Percentiles rank a stretch among this genome's conserved stretches.
These are phyloP conservation scores for Halictus rubicundus DNA, from an alignment of 1,140 invertebrate genomes.

Conservation along the genomic window DNA sequence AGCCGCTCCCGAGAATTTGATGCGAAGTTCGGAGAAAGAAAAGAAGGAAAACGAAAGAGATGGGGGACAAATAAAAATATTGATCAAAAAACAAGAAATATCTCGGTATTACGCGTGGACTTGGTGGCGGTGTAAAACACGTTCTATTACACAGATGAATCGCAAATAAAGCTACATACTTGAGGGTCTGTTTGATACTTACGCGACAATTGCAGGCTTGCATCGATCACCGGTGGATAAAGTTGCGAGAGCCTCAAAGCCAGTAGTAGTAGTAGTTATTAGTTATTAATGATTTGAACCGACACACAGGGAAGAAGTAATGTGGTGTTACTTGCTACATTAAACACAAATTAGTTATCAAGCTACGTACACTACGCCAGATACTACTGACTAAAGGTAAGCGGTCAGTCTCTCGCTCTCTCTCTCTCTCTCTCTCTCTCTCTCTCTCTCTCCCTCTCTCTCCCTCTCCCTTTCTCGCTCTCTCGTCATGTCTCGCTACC, in stretches of 20 bases:
- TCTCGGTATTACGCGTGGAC: conserved; percentile 19
- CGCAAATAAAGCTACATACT: conserved; percentile 67
- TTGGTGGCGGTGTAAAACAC: conserved; percentile 43
- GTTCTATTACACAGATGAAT: conserved; percentile 25
- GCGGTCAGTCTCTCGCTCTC: conserved; percentile 38
- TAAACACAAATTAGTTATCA: conserved; percentile 81
- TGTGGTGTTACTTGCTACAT: conserved; percentile 79
- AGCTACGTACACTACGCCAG: conserved; percentile 74
- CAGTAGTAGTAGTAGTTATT: conserved; percentile 72
- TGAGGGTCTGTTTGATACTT: conserved; percentile 63
- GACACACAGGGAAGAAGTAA: conserved; percentile 75
- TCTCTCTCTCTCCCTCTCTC: background rate
- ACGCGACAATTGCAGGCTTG: conserved; percentile 65
- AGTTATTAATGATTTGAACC: conserved; percentile 79
- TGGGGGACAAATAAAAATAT: background rate
- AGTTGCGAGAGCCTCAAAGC: conserved; percentile 75
- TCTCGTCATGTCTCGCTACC: background rate
- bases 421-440: conserved; percentile 15
- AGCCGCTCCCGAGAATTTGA: background rate
- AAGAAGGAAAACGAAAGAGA: background rate
- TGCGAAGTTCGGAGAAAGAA: background rate
- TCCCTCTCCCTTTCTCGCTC: conserved; percentile 20
- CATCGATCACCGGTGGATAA: conserved; percentile 63
- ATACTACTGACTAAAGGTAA: conserved; percentile 61
- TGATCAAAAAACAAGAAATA: conserved; percentile 10